Evolutionary conservation across 2,888 invertebrate genomes (phyloP), one percentile per base, ranked within the genome.

Genomic region (Onthophagus sagittarius): DNA sequence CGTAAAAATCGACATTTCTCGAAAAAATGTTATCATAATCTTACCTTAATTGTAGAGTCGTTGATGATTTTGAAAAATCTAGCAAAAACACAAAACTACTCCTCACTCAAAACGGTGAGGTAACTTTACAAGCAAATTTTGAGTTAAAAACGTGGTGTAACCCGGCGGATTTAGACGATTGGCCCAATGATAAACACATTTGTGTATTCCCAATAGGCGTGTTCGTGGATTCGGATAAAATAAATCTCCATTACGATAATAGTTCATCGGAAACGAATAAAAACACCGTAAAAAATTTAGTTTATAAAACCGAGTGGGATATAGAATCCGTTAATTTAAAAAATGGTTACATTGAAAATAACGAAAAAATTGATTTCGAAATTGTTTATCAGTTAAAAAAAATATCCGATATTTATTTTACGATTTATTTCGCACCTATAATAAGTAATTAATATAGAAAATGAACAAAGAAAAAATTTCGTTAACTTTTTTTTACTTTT

Each of bases 181-280:
- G 87, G 87, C 87, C 87, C 0, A 79, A 81, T 53, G 87, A 87
- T 75, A 77, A 77, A 4, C 86, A 86, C 73, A 77, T 74, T 4
- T 87, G 87, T 76, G 79, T 79, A 39, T 71, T 87, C 0, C 76
- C 82, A 67, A 79, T 87, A 32, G 85, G 85, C n/a, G 81, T 86
- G 71, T 81, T 81, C 77, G 79, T 81, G 4, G 82, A 85, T 69
- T 79, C 78, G 13, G 70, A 78, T 9, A 74, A 77, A 11, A 75
- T 82, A 69, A 74, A 77, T 69, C 73, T 84, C n/a, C 71, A 79
- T 15, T 81, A 82, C 71, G 76, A 77, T 31, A 74, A 72, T 39
- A 78, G 77, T n/a, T n/a, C 15, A 15, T 67, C 53, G 9, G 23
- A 15, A 64, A 15, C 9, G 14, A 15, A 13, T 23, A 70, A 23